Evolutionary conservation across 2,113 vertebrate genomes (phyloP).

Genomic region (Emydura subglobosa): DNA sequence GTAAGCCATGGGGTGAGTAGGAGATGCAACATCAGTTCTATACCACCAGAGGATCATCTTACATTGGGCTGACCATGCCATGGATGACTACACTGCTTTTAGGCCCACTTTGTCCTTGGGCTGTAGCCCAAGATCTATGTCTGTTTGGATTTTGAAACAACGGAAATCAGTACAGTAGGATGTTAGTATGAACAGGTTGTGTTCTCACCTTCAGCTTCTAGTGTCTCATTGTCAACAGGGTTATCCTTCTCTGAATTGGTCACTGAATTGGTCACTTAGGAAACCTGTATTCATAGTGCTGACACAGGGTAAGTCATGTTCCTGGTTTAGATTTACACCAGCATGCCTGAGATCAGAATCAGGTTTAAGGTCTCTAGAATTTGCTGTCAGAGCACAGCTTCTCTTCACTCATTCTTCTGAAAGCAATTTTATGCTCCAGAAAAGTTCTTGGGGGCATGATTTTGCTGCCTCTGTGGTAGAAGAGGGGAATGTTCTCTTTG

Average conservation of each 20-base stretch:
- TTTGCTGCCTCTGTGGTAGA: not conserved
- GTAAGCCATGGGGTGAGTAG: not conserved
- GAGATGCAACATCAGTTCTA: not conserved
- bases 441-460: not conserved
- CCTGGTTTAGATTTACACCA: not conserved
- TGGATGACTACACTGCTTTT: not conserved
- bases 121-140: not conserved
- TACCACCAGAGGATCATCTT: not conserved
- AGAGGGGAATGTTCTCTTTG: slow-evolving; percentile 6
- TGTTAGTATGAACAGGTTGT: not conserved
- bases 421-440: not conserved
- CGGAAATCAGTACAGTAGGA: accelerated
- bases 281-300: not conserved
- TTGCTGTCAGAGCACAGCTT: not conserved
- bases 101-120: not conserved
- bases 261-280: accelerated
- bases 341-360: not conserved
- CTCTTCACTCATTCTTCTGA: not conserved
- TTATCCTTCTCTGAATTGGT: not conserved
- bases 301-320: not conserved
- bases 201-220: not conserved
- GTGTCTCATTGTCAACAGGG: not conserved
- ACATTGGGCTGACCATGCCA: not conserved
- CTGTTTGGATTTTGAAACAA: not conserved
- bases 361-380: accelerated